Conservation (phyloP, 2,888 invertebrate genomes). For the Nomada hirtipes region DNA sequence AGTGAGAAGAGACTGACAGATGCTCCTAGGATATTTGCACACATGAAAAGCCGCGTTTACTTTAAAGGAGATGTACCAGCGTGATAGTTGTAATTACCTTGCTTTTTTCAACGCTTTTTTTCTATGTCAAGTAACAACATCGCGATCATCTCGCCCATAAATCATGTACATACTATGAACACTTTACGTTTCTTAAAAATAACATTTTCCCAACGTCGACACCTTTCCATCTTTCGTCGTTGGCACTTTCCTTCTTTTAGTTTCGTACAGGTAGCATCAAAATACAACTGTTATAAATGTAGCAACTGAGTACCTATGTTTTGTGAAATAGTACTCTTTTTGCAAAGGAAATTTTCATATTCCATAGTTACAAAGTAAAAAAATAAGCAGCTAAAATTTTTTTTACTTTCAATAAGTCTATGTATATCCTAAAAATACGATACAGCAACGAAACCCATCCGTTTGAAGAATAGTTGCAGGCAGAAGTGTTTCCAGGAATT, state of each 20-base stretch:
- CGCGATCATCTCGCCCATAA: not conserved
- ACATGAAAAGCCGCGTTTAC: slow-evolving; percentile 61
- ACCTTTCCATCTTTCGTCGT: not conserved
- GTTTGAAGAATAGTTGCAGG: not conserved
- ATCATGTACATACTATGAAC: not conserved
- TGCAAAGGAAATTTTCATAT: too few species aligned
- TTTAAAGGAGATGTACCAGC: slow-evolving; percentile 65
- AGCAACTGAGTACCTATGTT: not conserved
- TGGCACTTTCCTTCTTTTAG: not conserved
- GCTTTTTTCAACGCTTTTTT: slow-evolving; percentile 21
- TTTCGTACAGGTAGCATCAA: not conserved
- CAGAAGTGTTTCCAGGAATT: not conserved
- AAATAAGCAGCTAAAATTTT: too few species aligned
- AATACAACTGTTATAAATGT: not conserved
- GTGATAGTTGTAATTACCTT: slow-evolving; percentile 19
- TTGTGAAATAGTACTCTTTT: not conserved
- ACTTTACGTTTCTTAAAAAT: slow-evolving; percentile 23
- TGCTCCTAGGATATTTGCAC: slow-evolving; percentile 61
- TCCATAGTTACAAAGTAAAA: too few species aligned
- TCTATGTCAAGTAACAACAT: not conserved
- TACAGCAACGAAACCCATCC: not conserved
- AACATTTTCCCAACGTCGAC: slow-evolving; percentile 16
- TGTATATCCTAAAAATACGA: not conserved
- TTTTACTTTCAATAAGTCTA: too few species aligned
- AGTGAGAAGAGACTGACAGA: slow-evolving; percentile 55